Base-by-base conservation (phyloP, 2,113 vertebrate genomes). In the Diadophis punctatus region DNA sequence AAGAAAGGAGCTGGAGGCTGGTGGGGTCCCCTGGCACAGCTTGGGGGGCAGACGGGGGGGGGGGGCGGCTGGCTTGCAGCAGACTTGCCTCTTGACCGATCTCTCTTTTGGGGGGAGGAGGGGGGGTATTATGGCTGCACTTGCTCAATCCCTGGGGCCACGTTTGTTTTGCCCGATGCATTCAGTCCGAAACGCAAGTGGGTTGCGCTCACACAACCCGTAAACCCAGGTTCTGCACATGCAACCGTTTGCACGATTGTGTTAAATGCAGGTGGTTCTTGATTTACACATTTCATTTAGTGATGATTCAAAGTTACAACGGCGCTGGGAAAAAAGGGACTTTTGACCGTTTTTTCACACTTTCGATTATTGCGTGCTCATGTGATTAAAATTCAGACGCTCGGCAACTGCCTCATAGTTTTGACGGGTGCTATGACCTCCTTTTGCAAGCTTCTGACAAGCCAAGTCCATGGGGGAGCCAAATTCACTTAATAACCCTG, bases 331-430 rank as follows among this genome's bases (percentile, higher is more conserved):
- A 60, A 60, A 60, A 60, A 1, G 27, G 7, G 8, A 8, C 2
- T 56, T 56, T 58, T 1, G 3, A 11, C 25, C 3, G 1, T 60
- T 30, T 60, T 30, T 27, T n/a, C 58, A 12, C 58, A 27, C 8
- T 56, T 23, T 3, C 18, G 25, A 11, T 10, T 3, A 11, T 12
- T 12, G 27, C 0, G 1, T 1, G 53, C 20, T 30, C 10, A 1
- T 27, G 1, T 3, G 58, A 27, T 60, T 25, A 60, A 30, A 30
- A 30, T 63, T 30, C 27, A 1, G 58, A 30, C 3, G 10, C 58
- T 63, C 12, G 58, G 58, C 58, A 4, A 63, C 27, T 12, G 58
- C 3, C 58, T 12, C 58, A 11, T 4, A 63, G 1, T 63, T 63
- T 30, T 12, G 58, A 63, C 58, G 58, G 27, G 3, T 4, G 10